These are phyloP conservation scores for Medauroidea extradentata DNA, from an alignment of 1,140 invertebrate species.

Conservation along the genomic window DNA sequence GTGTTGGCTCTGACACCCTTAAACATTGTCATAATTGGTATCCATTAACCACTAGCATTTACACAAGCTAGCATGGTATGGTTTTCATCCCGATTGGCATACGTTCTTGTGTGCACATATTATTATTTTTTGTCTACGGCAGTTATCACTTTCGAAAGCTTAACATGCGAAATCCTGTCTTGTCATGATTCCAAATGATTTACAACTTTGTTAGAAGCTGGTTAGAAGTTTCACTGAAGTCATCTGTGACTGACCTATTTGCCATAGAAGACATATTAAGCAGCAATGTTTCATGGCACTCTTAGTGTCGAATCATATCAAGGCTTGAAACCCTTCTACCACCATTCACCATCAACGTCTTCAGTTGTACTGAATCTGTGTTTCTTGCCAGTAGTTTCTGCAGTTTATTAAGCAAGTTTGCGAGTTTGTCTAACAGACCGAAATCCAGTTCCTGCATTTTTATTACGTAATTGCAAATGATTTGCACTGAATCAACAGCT, in stretches of 20 bases:
- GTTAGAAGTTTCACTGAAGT: neutral
- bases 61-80: constrained; percentile 14
- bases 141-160: neutral
- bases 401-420: neutral
- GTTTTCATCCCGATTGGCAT: neutral
- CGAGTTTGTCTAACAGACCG: neutral
- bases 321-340: neutral
- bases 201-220: neutral
- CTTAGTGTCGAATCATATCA: neutral
- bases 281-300: neutral
- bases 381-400: neutral
- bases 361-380: neutral
- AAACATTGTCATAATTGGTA: constrained; percentile 16
- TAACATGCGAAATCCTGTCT: neutral
- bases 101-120: neutral
- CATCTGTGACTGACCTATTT: neutral
- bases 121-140: neutral
- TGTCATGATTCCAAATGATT: neutral
- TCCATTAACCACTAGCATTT: constrained; percentile 21
- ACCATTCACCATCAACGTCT: neutral
- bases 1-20: constrained; percentile 24
- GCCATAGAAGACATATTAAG: neutral
- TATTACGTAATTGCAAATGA: neutral
- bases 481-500: neutral
- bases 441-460: neutral